Base-by-base conservation (phyloP, 2,888 invertebrate species). In the Mesorhabditis sp. region DNA sequence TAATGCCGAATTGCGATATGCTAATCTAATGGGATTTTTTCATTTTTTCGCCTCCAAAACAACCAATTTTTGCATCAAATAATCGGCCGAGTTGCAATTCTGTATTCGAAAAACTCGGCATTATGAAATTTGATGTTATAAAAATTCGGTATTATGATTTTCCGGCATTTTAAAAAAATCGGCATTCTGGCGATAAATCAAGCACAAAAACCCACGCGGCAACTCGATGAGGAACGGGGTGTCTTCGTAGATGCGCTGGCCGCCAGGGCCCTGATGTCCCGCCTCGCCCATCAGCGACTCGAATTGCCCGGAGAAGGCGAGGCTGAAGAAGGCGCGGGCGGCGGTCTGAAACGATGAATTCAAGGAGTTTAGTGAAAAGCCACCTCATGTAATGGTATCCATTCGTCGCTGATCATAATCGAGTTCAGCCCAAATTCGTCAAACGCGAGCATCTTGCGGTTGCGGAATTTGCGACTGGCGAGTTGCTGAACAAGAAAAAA, bases 201-300 rank as follows among this genome's bases (percentile, higher is more conserved):
- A 28, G 2, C 28, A 28, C 28, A 28, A 28, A 50, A 50, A 50
- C 58, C n/a, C 7, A 50, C 58, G 10, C 58, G 7, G 10, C 7
- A 50, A 50, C 58, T 50, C 58, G 7, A n/a, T 50, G 58, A 50
- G 7, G n/a, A 50, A 50, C n/a, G 58, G 58, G 58, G 58, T n/a
- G n/a, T 50, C 58, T n/a, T 50, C 58, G 58, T 50, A n/a, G n/a
- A 50, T 50, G n/a, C n/a, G 58, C 58, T 13, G 58, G n/a, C 58
- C n/a, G 7, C 10, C 58, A 50, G 7, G 7, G 58, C n/a, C n/a
- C n/a, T 50, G 10, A n/a, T 50, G 7, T 50, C n/a, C 58, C 7
- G 58, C 58, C 7, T 13, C 58, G 7, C 58, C 58, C 10, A 50
- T 50, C 7, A 50, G 58, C n/a, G 58, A 13, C 10, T 50, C 58